These are phyloP conservation scores for Zapornia atra DNA, from an alignment of 2,113 vertebrate species.

Conservation along the genomic window DNA sequence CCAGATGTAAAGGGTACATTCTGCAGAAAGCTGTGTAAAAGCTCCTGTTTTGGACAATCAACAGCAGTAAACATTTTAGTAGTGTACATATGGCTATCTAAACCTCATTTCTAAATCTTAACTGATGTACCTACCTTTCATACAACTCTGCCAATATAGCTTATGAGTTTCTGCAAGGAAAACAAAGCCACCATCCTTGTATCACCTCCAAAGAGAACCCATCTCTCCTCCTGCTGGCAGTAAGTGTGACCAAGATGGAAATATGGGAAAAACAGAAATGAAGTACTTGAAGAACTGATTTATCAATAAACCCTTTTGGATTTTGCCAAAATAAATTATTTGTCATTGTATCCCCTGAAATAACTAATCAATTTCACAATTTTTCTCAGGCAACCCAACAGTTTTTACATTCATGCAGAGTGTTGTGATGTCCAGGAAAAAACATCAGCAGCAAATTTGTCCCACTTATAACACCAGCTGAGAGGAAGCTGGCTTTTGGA, in stretches of 20 bases:
- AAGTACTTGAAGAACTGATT: background rate
- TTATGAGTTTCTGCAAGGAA: background rate
- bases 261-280: background rate
- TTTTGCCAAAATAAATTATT: background rate
- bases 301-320: background rate
- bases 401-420: background rate
- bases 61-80: background rate
- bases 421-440: background rate
- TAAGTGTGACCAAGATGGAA: background rate
- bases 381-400: background rate
- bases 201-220: background rate
- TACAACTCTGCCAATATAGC: background rate
- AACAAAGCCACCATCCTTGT: background rate
- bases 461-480: background rate
- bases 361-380: background rate
- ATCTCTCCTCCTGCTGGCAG: background rate
- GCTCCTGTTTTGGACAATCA: background rate
- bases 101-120: background rate
- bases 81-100: background rate
- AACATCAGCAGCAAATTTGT: background rate
- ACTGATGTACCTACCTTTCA: background rate
- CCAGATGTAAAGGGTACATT: background rate
- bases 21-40: background rate
- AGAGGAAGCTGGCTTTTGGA: background rate
- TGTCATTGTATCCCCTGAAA: background rate